These are phyloP conservation scores for Amblyjoppa proteus DNA, from an alignment of 2,888 invertebrate species.

Conservation along the genomic window DNA sequence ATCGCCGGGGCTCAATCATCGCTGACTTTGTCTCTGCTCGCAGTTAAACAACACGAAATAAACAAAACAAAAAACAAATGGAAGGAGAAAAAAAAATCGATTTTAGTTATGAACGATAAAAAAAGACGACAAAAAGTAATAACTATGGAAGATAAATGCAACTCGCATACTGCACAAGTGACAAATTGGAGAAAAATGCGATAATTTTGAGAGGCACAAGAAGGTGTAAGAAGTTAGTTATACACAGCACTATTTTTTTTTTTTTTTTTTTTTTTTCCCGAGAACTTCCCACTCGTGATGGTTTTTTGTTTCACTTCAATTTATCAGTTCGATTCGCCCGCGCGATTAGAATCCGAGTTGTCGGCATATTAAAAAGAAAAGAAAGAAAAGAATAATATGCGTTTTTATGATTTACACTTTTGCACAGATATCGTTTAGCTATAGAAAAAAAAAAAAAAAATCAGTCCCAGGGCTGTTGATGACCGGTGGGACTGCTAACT, in stretches of 20 bases:
- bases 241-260: conserved; percentile 58
- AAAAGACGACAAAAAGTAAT: conserved; percentile 56
- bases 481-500: conserved; percentile 62
- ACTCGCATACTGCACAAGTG: conserved; percentile 55
- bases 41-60: conserved; percentile 68
- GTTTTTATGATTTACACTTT: conserved; percentile 67
- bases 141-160: conserved; percentile 21
- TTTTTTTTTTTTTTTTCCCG: conserved; percentile 28
- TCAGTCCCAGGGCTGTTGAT: conserved; percentile 65
- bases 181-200: conserved; percentile 53
- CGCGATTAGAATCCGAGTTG: conserved; percentile 66
- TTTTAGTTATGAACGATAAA: conserved; percentile 68
- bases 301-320: conserved; percentile 64
- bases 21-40: conserved; percentile 76
- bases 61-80: conserved; percentile 1
- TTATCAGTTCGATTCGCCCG: conserved; percentile 78
- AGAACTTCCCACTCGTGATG: conserved; percentile 58
- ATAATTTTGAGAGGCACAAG: conserved; percentile 54
- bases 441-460: conserved; percentile 45
- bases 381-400: conserved; percentile 29
- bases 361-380: conserved; percentile 70
- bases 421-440: conserved; percentile 67
- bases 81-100: conserved; percentile 23
- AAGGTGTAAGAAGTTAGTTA: conserved; percentile 63
- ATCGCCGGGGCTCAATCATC: conserved; percentile 80